Conservation (phyloP, 2,888 invertebrate genomes). For the Zaprionus bogoriensis region DNA sequence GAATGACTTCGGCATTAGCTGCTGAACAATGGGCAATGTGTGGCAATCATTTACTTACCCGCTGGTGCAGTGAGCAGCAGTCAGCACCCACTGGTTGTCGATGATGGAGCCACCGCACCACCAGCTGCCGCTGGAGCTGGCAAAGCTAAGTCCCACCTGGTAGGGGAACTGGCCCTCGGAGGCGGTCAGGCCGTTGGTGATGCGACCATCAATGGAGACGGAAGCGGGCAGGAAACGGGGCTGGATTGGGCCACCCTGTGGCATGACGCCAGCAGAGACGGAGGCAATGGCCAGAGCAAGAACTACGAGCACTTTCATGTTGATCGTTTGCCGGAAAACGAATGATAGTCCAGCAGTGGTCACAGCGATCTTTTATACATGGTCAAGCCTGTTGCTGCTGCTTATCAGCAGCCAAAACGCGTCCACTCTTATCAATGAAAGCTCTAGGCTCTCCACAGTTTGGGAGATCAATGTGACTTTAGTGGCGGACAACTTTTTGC, state of each 20-base stretch:
- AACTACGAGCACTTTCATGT: slow-evolving; percentile 68
- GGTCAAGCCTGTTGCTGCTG: slow-evolving; percentile 3
- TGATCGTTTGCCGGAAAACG: slow-evolving; percentile 39
- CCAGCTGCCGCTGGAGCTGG: slow-evolving; percentile 49
- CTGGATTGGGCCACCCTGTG: slow-evolving; percentile 47
- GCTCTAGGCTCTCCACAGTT: background rate
- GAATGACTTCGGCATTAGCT: background rate
- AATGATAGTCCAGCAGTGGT: slow-evolving; percentile 30
- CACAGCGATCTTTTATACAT: slow-evolving; percentile 19
- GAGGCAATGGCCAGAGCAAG: slow-evolving; percentile 63
- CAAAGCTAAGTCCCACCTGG: slow-evolving; percentile 71
- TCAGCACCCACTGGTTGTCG: slow-evolving; percentile 56
- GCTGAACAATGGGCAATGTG: too few relatives aligned
- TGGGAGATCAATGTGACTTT: background rate
- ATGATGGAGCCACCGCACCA: slow-evolving; percentile 79
- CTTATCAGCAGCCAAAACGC: too few relatives aligned
- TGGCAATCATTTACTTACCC: slow-evolving; percentile 47
- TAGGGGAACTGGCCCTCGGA: slow-evolving; percentile 66
- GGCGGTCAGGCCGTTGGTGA: slow-evolving; percentile 71
- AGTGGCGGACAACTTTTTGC: background rate
- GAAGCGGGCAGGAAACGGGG: slow-evolving; percentile 51
- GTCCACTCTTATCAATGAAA: slow-evolving; percentile 4
- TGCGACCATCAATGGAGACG: slow-evolving; percentile 60
- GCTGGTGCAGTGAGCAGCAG: slow-evolving; percentile 78
- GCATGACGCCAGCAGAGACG: slow-evolving; percentile 58